Evolutionary conservation across 2,113 vertebrate species (phyloP).

Genomic region (Nymphicus hollandicus): DNA sequence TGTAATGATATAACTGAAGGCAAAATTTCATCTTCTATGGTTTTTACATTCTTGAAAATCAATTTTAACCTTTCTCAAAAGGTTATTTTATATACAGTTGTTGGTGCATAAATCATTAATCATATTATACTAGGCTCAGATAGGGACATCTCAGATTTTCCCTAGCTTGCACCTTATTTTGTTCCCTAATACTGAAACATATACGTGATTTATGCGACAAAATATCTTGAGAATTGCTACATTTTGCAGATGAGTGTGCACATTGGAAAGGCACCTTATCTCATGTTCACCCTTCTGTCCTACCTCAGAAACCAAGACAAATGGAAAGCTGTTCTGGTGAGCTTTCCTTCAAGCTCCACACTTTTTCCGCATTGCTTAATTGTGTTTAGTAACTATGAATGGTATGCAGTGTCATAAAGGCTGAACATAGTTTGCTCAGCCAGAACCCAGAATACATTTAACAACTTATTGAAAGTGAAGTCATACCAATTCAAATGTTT

Average conservation of each 20-base stretch:
- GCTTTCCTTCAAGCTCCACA: background rate
- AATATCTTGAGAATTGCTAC: background rate
- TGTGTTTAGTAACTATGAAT: background rate
- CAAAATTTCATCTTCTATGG: background rate
- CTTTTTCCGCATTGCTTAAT: background rate
- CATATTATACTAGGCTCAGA: background rate
- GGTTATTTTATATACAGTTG: background rate
- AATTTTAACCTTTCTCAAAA: background rate
- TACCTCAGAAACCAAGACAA: background rate
- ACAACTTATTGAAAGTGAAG: background rate
- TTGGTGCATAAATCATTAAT: background rate
- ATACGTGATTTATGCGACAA: background rate
- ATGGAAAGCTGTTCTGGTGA: background rate
- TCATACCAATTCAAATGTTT: conserved; percentile 57
- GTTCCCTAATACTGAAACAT: background rate
- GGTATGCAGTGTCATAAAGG: background rate
- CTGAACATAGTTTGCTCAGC: background rate
- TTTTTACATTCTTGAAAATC: background rate
- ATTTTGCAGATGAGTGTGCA: rapidly evolving
- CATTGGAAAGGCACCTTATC: background rate
- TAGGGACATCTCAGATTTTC: background rate
- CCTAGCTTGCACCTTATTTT: background rate
- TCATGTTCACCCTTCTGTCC: background rate
- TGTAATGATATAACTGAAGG: background rate
- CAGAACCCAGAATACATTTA: conserved; percentile 8